Conservation (phyloP, 2,113 vertebrate species). For the Pampusana beccarii region DNA sequence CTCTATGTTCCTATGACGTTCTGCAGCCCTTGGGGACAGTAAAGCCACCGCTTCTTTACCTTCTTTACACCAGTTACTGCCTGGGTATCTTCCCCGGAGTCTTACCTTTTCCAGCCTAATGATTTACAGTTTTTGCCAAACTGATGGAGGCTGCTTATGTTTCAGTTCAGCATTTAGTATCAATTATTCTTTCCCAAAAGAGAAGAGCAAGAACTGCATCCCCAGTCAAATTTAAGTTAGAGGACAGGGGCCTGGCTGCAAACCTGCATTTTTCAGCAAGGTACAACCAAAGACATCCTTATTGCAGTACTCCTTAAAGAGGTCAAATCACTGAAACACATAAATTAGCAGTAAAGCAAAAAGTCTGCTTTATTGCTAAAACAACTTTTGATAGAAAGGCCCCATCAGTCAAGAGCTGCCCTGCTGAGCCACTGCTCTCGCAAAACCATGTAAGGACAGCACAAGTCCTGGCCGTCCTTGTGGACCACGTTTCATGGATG, state of each 20-base stretch:
- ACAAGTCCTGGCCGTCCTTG: not conserved
- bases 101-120: not conserved
- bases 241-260: not conserved
- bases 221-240: not conserved
- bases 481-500: not conserved
- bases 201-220: not conserved
- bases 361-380: not conserved
- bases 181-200: not conserved
- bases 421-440: not conserved
- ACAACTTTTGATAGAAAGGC: not conserved
- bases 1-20: not conserved
- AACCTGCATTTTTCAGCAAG: not conserved
- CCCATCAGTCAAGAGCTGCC: not conserved
- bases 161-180: not conserved
- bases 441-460: not conserved
- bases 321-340: not conserved
- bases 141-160: not conserved
- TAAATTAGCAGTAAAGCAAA: not conserved
- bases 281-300: not conserved
- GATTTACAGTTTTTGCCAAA: not conserved
- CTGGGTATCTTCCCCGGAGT: not conserved
- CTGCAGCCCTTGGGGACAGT: not conserved
- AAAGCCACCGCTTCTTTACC: not conserved
- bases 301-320: not conserved
- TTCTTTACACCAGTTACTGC: not conserved